These are phyloP conservation scores for Drosophila mulleri DNA, from an alignment of 2,888 invertebrate species.

Conservation along the genomic window DNA sequence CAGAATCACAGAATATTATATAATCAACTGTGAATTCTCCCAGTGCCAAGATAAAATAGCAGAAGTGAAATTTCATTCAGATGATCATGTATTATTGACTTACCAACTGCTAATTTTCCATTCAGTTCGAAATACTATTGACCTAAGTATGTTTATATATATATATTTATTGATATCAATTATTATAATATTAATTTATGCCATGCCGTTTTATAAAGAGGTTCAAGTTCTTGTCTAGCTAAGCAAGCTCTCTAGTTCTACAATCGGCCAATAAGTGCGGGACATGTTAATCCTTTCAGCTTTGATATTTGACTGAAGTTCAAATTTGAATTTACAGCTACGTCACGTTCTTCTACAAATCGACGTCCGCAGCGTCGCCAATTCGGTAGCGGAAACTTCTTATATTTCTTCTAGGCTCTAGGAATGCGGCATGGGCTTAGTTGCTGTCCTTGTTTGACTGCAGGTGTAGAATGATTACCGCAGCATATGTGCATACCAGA, in stretches of 20 bases:
- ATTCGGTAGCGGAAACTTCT: conserved; percentile 60
- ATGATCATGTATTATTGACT: conserved; percentile 3
- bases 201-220: not conserved
- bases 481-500: conserved; percentile 12
- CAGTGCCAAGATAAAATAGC: conserved; percentile 85
- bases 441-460: conserved; percentile 70
- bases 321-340: conserved; percentile 78
- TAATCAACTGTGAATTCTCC: conserved; percentile 86
- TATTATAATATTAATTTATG: not conserved
- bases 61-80: conserved; percentile 18
- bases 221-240: too few relatives aligned
- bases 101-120: conserved; percentile 8
- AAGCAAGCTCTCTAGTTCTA: too few relatives aligned
- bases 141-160: too few relatives aligned
- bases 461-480: conserved; percentile 21
- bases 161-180: not conserved
- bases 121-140: not conserved
- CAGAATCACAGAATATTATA: conserved; percentile 85
- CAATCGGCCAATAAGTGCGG: conserved; percentile 63
- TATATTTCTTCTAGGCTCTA: conserved; percentile 73
- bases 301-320: conserved; percentile 83
- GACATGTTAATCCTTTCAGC: conserved; percentile 85
- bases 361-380: conserved; percentile 22
- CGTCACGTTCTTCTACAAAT: conserved; percentile 64
- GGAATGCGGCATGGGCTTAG: conserved; percentile 62